Evolutionary conservation across 30 jellyfish, hydroid and myxozoan genomes (phyloP).

Genomic region (Mastigias papua): DNA sequence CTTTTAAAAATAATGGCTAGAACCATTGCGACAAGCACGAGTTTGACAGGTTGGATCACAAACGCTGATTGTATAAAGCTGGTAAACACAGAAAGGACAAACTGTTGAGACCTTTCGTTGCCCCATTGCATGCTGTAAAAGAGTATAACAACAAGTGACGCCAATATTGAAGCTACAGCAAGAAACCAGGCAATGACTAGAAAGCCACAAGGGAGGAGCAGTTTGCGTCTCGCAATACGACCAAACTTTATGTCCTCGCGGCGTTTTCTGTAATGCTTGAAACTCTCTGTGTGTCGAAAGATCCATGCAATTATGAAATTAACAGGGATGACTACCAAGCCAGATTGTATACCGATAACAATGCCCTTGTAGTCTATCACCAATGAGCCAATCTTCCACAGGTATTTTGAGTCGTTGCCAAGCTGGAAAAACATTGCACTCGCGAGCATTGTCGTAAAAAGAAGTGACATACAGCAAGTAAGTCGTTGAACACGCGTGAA

Average conservation of each 20-base stretch:
- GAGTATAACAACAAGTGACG: constrained; percentile 65
- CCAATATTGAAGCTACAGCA: constrained; percentile 16
- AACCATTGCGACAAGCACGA: constrained; percentile 64
- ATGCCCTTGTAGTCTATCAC: constrained; percentile 71
- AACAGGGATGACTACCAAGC: constrained; percentile 77
- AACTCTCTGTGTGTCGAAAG: constrained; percentile 68
- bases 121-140: constrained; percentile 95
- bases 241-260: neutral
- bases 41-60: constrained; percentile 81
- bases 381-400: constrained; percentile 77
- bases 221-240: constrained; percentile 3
- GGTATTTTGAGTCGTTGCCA: constrained; percentile 63
- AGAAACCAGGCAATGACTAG: constrained; percentile 59
- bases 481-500: constrained; percentile 88
- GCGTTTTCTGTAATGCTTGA: constrained; percentile 18
- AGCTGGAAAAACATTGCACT: constrained; percentile 90
- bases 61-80: constrained; percentile 82
- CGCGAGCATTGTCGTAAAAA: constrained; percentile 80
- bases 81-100: constrained; percentile 74
- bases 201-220: constrained; percentile 55
- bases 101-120: constrained; percentile 69
- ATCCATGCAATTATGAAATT: constrained; percentile 64
- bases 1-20: constrained; percentile 70
- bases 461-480: constrained; percentile 77
- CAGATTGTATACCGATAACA: constrained; percentile 79